Percentiles rank a stretch among this genome's conserved stretches.
phyloP scores from a whole-genome alignment of 2,113 vertebrate genomes.

The Etia nguti region DNA sequence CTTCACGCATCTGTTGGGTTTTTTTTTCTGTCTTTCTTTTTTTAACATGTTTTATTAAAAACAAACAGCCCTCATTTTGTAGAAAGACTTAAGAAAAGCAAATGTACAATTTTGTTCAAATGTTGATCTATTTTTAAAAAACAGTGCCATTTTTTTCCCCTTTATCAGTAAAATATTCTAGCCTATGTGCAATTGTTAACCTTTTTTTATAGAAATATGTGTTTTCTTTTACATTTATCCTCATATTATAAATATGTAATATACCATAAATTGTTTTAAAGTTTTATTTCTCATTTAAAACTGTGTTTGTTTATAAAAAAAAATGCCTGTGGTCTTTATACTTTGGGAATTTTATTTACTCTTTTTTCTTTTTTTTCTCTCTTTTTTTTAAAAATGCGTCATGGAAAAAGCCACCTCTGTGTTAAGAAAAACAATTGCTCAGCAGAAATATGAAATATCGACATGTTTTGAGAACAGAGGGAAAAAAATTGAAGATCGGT shows the following conservation, averaged over 20 bases:
- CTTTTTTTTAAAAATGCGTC: not conserved
- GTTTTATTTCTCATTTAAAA: not conserved
- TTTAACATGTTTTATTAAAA: not conserved
- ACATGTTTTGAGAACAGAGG: not conserved
- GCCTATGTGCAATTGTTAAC: conserved; percentile 55
- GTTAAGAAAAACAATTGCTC: not conserved
- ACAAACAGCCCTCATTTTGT: conserved; percentile 27
- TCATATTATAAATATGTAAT: conserved; percentile 61
- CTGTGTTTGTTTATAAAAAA: not conserved
- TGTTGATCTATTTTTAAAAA: conserved; percentile 22
- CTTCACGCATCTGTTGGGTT: not conserved
- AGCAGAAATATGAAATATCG: not conserved
- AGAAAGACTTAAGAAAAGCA: conserved; percentile 19
- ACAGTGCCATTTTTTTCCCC: not conserved
- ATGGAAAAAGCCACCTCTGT: not conserved
- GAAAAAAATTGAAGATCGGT: not conserved
- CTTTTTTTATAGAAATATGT: not conserved
- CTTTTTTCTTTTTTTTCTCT: not conserved
- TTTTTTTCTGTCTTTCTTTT: not conserved
- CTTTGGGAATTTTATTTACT: not conserved
- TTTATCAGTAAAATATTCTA: conserved; percentile 25
- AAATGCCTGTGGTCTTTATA: not conserved
- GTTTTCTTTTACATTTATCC: conserved; percentile 23
- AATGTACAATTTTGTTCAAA: conserved; percentile 56
- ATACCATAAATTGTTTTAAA: conserved; percentile 40